These are phyloP conservation scores for Dreissena polymorpha DNA, from an alignment of 1,140 invertebrate genomes.

Conservation along the genomic window DNA sequence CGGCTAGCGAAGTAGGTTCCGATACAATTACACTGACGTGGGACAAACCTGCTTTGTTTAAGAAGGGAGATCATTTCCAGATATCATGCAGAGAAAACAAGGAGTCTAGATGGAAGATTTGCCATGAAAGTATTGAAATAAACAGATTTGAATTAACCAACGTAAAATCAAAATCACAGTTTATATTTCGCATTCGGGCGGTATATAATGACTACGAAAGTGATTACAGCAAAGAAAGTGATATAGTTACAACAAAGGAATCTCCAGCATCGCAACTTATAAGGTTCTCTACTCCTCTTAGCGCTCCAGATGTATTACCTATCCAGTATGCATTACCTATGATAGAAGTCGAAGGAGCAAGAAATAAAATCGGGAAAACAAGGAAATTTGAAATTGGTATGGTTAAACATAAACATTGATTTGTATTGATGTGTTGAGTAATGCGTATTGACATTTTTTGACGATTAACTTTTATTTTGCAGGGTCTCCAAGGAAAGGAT, in stretches of 20 bases:
- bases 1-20: not conserved
- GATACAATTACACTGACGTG: not conserved
- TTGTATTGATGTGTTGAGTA: too few species aligned
- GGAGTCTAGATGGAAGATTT: not conserved
- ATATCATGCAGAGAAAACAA: not conserved
- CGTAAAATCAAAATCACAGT: not conserved
- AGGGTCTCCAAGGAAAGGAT: too few species aligned
- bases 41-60: not conserved
- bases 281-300: not conserved
- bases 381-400: slow-evolving; percentile 4
- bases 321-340: slow-evolving; percentile 6
- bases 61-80: not conserved
- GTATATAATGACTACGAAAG: slow-evolving; percentile 10
- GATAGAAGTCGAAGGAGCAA: not conserved
- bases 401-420: too few species aligned
- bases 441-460: too few species aligned
- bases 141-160: not conserved
- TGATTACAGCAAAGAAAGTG: slow-evolving; percentile 1
- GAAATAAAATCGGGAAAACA: not conserved
- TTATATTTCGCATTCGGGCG: not conserved
- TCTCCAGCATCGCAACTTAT: not conserved
- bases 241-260: not conserved
- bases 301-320: not conserved
- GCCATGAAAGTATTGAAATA: not conserved
- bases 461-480: too few species aligned